Evolutionary conservation across 2,888 invertebrate species (phyloP).

Genomic region (Lysandra bellargus): DNA sequence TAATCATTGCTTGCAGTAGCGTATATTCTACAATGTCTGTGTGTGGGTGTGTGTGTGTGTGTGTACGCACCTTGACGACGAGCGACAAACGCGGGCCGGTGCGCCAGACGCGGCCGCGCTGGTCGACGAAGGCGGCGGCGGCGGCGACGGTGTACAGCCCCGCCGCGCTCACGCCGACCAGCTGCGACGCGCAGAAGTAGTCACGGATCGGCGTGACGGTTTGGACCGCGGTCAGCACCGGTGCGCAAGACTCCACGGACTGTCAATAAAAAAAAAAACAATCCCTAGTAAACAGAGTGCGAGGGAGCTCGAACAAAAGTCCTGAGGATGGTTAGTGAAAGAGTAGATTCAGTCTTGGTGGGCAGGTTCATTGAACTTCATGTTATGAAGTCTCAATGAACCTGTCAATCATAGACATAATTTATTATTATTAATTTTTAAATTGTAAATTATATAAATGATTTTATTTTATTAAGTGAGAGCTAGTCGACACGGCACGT

Average conservation of each 20-base stretch:
- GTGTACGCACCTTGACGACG: constrained; percentile 84
- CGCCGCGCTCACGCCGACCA: constrained; percentile 83
- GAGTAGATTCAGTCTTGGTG: no score
- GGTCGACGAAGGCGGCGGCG: constrained; percentile 92
- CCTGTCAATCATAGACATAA: no score
- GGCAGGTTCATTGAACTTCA: no score
- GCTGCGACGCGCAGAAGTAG: constrained; percentile 95
- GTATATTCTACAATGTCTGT: not conserved
- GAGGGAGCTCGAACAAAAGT: no score
- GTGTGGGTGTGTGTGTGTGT: not conserved
- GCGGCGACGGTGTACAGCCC: constrained; percentile 84
- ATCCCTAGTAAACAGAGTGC: no score
- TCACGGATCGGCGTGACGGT: constrained; percentile 94
- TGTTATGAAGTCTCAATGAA: no score
- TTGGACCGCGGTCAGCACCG: constrained; percentile 83
- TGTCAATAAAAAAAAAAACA: constrained; percentile 39
- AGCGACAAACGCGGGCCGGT: constrained; percentile 91
- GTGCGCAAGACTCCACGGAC: constrained; percentile 67
- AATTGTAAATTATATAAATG: no score
- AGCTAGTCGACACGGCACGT: no score
- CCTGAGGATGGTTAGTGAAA: no score
- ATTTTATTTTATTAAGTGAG: no score
- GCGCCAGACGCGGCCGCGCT: constrained; percentile 91
- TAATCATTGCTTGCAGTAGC: no score
- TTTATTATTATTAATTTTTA: no score